Conservation (phyloP, 2,888 invertebrate genomes). For the Cyclophora albipunctata region DNA sequence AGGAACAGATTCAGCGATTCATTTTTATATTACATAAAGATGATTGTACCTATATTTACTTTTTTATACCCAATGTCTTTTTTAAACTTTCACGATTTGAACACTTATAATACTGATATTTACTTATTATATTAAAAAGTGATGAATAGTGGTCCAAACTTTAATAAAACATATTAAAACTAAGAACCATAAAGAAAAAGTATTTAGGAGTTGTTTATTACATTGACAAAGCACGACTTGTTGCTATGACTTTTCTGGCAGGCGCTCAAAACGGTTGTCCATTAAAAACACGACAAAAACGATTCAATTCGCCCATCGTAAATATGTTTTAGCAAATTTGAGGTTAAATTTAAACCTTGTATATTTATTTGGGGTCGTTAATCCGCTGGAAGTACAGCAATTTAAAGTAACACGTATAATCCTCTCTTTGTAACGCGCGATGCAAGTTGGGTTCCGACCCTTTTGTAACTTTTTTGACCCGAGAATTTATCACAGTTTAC, state of each 20-base stretch:
- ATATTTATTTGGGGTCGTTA: conserved; percentile 33
- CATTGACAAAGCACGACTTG: conserved; percentile 1
- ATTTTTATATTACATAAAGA: too few relatives aligned
- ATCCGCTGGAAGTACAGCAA: conserved; percentile 34
- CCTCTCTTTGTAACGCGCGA: conserved; percentile 43
- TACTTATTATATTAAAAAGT: too few relatives aligned
- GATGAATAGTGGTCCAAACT: too few relatives aligned
- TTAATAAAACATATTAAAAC: too few relatives aligned
- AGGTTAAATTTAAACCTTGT: conserved; percentile 11
- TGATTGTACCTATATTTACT: too few relatives aligned
- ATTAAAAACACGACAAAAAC: conserved; percentile 3
- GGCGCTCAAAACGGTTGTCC: conserved; percentile 10
- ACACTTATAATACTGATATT: too few relatives aligned
- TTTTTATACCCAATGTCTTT: too few relatives aligned
- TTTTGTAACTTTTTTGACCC: conserved; percentile 30
- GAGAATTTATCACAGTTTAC: conserved; percentile 31
- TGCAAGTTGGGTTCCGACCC: conserved; percentile 31
- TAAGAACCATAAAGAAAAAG: too few relatives aligned
- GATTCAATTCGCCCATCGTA: not conserved
- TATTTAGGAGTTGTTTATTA: too few relatives aligned
- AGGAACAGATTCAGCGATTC: too few relatives aligned
- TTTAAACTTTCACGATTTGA: too few relatives aligned
- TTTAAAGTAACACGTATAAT: conserved; percentile 45
- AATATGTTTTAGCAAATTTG: not conserved
- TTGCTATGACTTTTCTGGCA: conserved; percentile 13